Evolutionary conservation across 1,140 invertebrate genomes (phyloP), one percentile per base, ranked within the genome.

Genomic region (Saccostrea cuccullata): DNA sequence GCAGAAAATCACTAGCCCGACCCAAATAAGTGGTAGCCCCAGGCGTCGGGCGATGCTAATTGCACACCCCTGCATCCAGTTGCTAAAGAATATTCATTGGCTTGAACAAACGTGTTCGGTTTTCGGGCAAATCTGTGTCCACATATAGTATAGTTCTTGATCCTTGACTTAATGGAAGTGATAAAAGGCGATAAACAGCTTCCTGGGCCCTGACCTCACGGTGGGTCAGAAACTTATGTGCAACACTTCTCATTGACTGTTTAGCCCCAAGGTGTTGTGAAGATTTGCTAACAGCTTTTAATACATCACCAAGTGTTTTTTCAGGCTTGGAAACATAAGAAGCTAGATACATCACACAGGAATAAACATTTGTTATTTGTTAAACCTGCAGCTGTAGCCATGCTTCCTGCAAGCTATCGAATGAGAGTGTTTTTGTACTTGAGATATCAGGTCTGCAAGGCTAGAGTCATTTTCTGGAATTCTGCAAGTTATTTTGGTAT

Each of bases 261-360:
- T 60, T 30, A 60, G 23, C 64, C 30, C 64, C 40, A 58, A 20
- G 30, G 15, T 67, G 47, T 23, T 85, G 40, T 56, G 55, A n/a
- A 82, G 73, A 36, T 58, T 55, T 55, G 36, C 55, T 82, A 70
- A 56, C 40, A 40, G 30, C 23, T 60, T 55, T 36, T n/a, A 88
- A 58, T 17, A 88, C 30, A 47, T 88, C 23, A 17, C 88, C 67
- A 20, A 89, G 40, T 12, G 47, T 47, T 60, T 60, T 82, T 30
- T 89, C 64, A 47, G 84, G 40, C 56, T 89, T 89, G 30, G 64
- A 86, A 20, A 89, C 40, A 86, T 89, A 89, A 70, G 30, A 70
- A 0, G 73, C 84, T 9, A 86, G 64, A 40, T 89, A 89, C 85
- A 84, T 88, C 1, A 85, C 83, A 87, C 90, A 90, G 6, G 90